Evolutionary conservation across 2,888 invertebrate species (phyloP).

Genomic region (Andricus curvator): DNA sequence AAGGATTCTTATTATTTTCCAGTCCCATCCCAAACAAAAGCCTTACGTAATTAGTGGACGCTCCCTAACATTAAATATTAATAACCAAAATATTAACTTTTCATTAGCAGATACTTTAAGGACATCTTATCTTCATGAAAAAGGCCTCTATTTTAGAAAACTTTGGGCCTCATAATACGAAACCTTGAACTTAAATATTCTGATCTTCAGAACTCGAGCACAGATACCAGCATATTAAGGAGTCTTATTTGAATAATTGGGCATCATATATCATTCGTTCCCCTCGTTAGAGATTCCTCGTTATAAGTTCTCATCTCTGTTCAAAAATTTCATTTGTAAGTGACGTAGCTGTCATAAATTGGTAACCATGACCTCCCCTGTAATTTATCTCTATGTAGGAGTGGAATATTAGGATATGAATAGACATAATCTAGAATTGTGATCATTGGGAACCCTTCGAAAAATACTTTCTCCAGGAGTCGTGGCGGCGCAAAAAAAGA

Average conservation of each 20-base stretch:
- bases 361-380: not conserved
- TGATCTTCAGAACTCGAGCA: not conserved
- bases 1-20: too few species aligned
- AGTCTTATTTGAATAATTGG: conserved; percentile 12
- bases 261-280: not conserved
- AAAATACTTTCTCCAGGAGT: not conserved
- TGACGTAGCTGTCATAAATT: conserved; percentile 8
- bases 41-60: too few species aligned
- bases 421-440: not conserved
- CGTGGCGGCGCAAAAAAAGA: not conserved
- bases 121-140: too few species aligned
- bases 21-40: too few species aligned
- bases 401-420: not conserved
- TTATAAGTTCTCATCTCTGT: conserved; percentile 4
- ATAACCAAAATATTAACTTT: too few species aligned
- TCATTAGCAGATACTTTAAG: too few species aligned
- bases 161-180: not conserved
- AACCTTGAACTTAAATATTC: not conserved
- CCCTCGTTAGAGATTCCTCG: conserved; percentile 7
- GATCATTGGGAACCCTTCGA: not conserved
- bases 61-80: too few species aligned
- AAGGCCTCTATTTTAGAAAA: too few species aligned
- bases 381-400: not conserved
- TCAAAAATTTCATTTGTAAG: conserved; percentile 6
- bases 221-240: not conserved